Conservation (phyloP, 2,888 invertebrate species). For the Sphecodes monilicornis region DNA sequence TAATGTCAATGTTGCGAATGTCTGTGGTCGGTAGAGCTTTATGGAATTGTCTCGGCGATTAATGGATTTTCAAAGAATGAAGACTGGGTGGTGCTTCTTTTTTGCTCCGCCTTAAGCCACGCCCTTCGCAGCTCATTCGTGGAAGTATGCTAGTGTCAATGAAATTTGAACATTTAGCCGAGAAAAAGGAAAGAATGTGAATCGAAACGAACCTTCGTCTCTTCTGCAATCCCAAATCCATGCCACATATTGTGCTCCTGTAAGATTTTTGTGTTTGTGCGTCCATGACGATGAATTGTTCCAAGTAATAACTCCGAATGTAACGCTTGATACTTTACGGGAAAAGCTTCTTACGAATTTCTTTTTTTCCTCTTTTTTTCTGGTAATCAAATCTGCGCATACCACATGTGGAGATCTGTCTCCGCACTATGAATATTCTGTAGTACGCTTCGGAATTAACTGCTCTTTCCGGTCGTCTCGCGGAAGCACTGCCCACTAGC, state of each 20-base stretch:
- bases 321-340: constrained; percentile 28
- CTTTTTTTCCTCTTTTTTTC: background rate
- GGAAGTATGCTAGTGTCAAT: background rate
- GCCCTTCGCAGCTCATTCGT: background rate
- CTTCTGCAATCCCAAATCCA: constrained; percentile 6
- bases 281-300: constrained; percentile 6
- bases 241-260: background rate
- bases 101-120: constrained; percentile 3
- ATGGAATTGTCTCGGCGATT: background rate
- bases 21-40: background rate
- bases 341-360: constrained; percentile 42
- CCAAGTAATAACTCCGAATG: constrained; percentile 15
- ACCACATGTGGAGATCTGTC: constrained; percentile 6
- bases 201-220: background rate
- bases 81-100: background rate
- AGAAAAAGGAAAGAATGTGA: constrained; percentile 2
- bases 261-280: constrained; percentile 21
- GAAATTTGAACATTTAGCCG: background rate
- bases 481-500: too few relatives aligned
- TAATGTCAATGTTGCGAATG: background rate
- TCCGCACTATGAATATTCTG: constrained; percentile 5
- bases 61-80: background rate
- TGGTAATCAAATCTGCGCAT: background rate
- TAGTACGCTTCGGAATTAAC: too few relatives aligned
- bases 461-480: too few relatives aligned